Conservation (phyloP, 2,113 vertebrate species). For the Murina feae region DNA sequence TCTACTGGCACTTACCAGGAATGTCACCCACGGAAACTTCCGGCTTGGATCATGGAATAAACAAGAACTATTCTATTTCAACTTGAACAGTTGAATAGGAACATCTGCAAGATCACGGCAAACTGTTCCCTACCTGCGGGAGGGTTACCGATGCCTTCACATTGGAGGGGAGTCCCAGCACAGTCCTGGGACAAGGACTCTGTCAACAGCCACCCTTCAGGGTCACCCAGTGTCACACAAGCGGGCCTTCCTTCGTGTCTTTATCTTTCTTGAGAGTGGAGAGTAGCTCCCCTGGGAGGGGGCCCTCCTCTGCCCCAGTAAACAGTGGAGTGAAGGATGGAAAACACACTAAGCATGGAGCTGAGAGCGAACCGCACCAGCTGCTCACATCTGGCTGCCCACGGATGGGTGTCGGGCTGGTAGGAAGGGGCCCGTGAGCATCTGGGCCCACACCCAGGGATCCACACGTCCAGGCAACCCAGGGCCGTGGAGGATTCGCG, state of each 20-base stretch:
- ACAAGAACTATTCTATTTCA: neutral
- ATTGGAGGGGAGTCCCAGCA: neutral
- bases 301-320: neutral
- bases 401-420: constrained; percentile 6
- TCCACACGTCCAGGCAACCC: neutral
- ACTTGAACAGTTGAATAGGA: neutral
- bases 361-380: neutral
- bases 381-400: neutral
- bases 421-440: neutral
- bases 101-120: neutral
- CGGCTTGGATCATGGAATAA: neutral
- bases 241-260: neutral
- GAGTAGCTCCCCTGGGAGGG: neutral
- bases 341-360: neutral
- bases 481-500: neutral
- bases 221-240: neutral
- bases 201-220: neutral
- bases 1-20: neutral
- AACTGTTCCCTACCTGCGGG: neutral
- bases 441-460: neutral
- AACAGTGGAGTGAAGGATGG: neutral
- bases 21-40: neutral
- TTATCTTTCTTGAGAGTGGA: neutral
- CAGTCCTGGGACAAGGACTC: too few relatives aligned
- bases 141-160: neutral